A percentile compares a stretch with the other conserved stretches of the same genome.
phyloP scores from a whole-genome alignment of 2,113 vertebrate species.

The Myocastor coypus region DNA sequence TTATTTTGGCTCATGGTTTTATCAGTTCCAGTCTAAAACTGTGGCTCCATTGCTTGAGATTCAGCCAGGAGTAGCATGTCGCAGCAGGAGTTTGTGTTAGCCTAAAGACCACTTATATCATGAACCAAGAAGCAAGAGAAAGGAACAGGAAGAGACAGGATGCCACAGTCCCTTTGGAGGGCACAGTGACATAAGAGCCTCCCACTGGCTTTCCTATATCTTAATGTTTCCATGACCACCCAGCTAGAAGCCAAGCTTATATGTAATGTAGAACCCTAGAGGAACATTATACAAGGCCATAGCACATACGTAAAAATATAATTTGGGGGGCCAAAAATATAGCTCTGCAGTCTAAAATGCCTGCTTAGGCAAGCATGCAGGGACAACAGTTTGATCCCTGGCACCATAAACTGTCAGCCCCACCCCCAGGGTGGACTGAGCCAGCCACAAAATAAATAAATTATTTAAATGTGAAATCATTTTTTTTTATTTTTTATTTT shows the following conservation, averaged over 20 bases:
- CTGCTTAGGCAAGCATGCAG: too few species aligned
- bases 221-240: too few species aligned
- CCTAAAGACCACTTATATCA: neutral
- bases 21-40: neutral
- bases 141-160: neutral
- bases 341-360: too few species aligned
- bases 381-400: too few species aligned
- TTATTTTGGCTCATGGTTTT: neutral
- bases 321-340: too few species aligned
- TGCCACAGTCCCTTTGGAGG: neutral
- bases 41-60: neutral
- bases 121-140: neutral
- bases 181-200: neutral
- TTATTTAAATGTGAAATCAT: constrained; percentile 27
- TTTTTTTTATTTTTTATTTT: too few species aligned
- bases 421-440: too few species aligned
- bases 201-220: neutral
- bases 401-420: too few species aligned
- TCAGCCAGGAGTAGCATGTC: neutral
- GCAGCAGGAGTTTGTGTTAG: neutral
- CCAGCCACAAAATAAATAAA: too few species aligned
- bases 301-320: neutral
- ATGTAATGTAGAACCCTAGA: neutral
- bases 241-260: neutral
- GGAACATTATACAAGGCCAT: neutral